Evolutionary conservation across 2,797 vertebrate genomes (phyloP).

Genomic region (Ciconia nigra): DNA sequence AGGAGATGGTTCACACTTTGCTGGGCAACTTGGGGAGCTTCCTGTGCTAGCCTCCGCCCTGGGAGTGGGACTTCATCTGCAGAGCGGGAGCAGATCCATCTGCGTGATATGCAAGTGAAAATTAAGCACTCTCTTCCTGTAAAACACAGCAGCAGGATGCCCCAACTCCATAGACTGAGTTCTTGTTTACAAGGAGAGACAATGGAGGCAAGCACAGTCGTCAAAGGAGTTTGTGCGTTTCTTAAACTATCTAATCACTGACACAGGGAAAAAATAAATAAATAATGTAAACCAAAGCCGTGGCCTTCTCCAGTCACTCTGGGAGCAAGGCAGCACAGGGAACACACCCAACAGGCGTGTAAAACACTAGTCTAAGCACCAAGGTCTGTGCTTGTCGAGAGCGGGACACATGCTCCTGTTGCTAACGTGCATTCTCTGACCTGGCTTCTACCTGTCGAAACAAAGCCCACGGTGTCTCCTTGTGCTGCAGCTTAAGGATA

Average conservation of each 20-base stretch:
- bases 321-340: not conserved
- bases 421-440: not conserved
- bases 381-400: not conserved
- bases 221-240: not conserved
- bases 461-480: not conserved
- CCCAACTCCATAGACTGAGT: fast-evolving
- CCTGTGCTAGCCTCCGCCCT: not conserved
- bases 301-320: not conserved
- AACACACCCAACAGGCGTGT: not conserved
- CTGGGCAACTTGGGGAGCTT: not conserved
- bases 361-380: not conserved
- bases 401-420: fast-evolving
- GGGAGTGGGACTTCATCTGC: not conserved
- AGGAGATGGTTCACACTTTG: not conserved
- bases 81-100: not conserved
- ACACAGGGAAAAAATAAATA: not conserved
- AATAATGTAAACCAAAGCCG: not conserved
- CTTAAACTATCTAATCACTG: not conserved
- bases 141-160: not conserved
- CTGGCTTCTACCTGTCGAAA: not conserved
- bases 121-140: not conserved
- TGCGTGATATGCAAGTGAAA: fast-evolving
- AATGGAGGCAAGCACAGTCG: fast-evolving
- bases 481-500: not conserved
- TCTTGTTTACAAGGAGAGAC: not conserved